Percentiles rank a stretch among this genome's conserved stretches.
Evolutionary conservation across 2,113 vertebrate genomes (phyloP).

Genomic region (Columbina picui): DNA sequence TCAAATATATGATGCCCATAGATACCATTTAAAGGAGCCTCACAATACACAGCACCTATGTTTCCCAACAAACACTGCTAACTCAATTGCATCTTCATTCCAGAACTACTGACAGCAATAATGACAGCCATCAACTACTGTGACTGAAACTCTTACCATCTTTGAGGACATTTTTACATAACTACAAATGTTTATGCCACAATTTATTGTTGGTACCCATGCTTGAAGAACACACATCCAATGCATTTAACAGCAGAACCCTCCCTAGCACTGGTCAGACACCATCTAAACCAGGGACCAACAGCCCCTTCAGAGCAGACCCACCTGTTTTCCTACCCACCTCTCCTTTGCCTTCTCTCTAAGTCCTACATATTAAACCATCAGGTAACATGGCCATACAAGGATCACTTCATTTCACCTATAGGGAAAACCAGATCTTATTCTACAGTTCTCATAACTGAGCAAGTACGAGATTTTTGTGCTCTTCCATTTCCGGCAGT

Average conservation of each 20-base stretch:
- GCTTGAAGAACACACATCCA: background rate
- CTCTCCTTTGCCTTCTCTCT: background rate
- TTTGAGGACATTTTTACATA: background rate
- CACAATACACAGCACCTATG: background rate
- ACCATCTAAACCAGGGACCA: background rate
- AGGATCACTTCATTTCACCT: background rate
- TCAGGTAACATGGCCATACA: accelerated
- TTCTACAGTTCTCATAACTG: background rate
- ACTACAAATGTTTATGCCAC: background rate
- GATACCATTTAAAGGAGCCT: background rate
- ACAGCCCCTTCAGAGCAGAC: background rate
- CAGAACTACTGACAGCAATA: background rate
- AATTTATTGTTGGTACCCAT: background rate
- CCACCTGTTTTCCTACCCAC: too few relatives aligned
- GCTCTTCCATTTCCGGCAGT: background rate
- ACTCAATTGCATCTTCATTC: background rate
- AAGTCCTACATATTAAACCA: background rate
- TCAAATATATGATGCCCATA: background rate
- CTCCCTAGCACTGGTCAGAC: background rate
- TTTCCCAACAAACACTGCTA: background rate
- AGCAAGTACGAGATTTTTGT: background rate
- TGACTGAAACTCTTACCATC: background rate
- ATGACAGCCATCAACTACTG: background rate
- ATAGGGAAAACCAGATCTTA: accelerated
- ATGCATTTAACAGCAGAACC: accelerated